Evolutionary conservation across 2,113 vertebrate genomes (phyloP), one percentile per base, ranked within the genome.

Genomic region (Nerophis lumbriciformis): DNA sequence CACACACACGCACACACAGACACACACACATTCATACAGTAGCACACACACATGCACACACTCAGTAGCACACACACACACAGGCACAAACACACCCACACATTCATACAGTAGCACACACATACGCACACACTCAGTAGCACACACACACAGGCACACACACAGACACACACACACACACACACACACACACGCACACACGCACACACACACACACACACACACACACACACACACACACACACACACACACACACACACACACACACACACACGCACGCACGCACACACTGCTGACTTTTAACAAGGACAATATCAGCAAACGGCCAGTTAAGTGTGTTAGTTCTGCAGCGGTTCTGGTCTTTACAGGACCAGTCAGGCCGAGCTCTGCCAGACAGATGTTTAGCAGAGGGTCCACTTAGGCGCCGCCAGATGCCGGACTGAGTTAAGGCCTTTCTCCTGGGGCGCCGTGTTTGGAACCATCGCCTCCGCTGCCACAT

Each of bases 331-430:
- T 82, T 79, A 80, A 60, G 54, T 45, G 1, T 75, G 66, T 81
- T 76, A 83, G 28, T 86, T 78, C 81, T 67, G 66, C 72, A 75
- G 69, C 69, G 7, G 5, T 71, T 77, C 77, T 82, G 83, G 71
- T 83, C 69, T 71, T 72, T 63, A 66, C 70, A 69, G 76, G 66
- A 73, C 69, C 44, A 52, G 73, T 73, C 72, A 73, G 61, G 68
- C 61, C 48, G 49, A 63, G 69, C 71, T 80, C 66, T 64, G 73
- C 15, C 16, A 76, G 82, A 69, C 81, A 88, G 80, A 83, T 86
- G 88, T 75, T 77, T 63, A 78, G 77, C 83, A 80, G 80, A 85
- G 79, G 75, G 77, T 53, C 58, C 48, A 63, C 72, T 78, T 68
- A 79, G 76, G 69, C 71, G 69, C 69, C 78, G 68, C 16, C 77